These are phyloP conservation scores for Hyposoter dolosus DNA, from an alignment of 2,888 invertebrate species.

Conservation along the genomic window DNA sequence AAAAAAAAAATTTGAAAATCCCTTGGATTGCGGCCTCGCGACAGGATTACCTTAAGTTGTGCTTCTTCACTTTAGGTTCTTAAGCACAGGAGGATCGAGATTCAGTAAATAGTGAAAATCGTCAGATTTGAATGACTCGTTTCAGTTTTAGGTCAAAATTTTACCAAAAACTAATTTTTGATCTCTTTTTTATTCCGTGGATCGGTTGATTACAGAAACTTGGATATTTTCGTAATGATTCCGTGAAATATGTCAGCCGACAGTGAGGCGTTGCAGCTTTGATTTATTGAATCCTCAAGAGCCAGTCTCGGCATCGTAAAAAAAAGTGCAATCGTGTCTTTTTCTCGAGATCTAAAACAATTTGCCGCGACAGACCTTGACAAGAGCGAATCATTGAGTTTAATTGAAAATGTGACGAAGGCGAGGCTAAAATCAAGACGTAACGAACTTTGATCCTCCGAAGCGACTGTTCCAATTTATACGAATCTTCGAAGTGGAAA, in stretches of 20 bases:
- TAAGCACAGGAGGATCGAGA: background rate
- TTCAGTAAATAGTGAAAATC: background rate
- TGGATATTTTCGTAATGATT: background rate
- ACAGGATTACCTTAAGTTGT: too few species aligned
- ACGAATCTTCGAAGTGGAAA: conserved; percentile 29
- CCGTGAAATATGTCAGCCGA: background rate
- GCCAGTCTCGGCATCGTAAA: background rate
- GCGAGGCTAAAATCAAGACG: background rate
- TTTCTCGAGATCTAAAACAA: conserved; percentile 28
- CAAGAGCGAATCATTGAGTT: conserved; percentile 10
- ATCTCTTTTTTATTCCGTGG: background rate
- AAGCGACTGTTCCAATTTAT: conserved; percentile 44
- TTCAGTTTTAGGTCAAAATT: background rate
- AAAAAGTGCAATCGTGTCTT: conserved; percentile 28
- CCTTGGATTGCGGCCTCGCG: too few species aligned
- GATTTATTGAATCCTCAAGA: background rate
- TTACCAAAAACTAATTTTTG: background rate
- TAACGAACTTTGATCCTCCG: conserved; percentile 43
- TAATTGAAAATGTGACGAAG: conserved; percentile 44
- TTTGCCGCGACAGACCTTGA: conserved; percentile 5
- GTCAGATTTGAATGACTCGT: background rate
- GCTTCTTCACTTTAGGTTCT: background rate
- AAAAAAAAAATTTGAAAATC: too few species aligned
- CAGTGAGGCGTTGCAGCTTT: conserved; percentile 2
- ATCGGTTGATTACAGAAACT: too few species aligned